phyloP scores from a whole-genome alignment of 1,140 invertebrate genomes.

The Drosophila bocqueti region DNA sequence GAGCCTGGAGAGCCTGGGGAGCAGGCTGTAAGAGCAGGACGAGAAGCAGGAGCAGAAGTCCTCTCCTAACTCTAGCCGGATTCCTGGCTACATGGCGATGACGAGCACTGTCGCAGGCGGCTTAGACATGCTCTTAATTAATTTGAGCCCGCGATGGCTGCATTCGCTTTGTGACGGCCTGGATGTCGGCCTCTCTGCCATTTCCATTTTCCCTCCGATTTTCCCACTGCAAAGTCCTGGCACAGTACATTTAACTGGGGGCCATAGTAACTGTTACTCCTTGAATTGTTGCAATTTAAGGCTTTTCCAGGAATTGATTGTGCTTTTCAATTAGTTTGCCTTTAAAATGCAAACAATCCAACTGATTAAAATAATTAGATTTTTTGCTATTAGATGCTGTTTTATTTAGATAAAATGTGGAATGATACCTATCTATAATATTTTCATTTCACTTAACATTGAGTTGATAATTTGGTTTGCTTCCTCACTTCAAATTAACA shows the following conservation, averaged over 20 bases:
- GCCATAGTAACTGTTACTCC: conserved; percentile 47
- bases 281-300: conserved; percentile 8
- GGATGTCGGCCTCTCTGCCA: conserved; percentile 8
- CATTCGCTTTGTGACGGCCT: conserved; percentile 54
- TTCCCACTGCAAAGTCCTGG: conserved; percentile 11
- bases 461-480: not conserved
- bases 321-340: not conserved
- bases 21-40: not conserved
- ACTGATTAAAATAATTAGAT: not conserved
- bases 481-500: not conserved
- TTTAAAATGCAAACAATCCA: not conserved
- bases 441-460: not conserved
- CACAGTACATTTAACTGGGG: conserved; percentile 37
- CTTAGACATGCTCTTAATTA: conserved; percentile 72
- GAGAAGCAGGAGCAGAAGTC: not conserved
- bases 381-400: too few relatives aligned
- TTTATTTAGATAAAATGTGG: not conserved
- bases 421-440: not conserved
- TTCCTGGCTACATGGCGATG: conserved; percentile 22
- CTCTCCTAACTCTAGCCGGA: not conserved
- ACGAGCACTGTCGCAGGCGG: conserved; percentile 38
- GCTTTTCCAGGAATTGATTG: not conserved
- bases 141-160: conserved; percentile 64
- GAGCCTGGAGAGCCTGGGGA: conserved; percentile 42
- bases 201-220: conserved; percentile 9